phyloP scores from a whole-genome alignment of 2,797 vertebrate genomes.

The Carcharodon carcharias region DNA sequence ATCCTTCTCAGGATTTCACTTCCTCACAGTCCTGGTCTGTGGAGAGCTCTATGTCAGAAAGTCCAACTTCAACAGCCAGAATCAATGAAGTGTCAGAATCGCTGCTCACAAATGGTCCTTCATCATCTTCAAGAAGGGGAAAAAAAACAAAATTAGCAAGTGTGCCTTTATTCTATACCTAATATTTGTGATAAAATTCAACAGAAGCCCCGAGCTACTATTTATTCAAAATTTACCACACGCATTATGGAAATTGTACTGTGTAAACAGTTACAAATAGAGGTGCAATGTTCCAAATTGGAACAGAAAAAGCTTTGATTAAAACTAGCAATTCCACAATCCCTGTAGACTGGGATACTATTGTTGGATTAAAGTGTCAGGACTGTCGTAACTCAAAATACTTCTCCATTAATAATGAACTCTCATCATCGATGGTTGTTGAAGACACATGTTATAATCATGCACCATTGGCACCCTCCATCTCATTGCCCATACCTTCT shows the following conservation, averaged over 20 bases:
- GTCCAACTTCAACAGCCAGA: conserved; percentile 69
- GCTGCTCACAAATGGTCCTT: conserved; percentile 78
- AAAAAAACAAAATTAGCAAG: not conserved
- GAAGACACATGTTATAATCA: not conserved
- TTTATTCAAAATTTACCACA: not conserved
- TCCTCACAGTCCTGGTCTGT: conserved; percentile 71
- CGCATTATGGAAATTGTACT: not conserved
- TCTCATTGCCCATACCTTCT: not conserved
- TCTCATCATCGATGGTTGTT: not conserved
- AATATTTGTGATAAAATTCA: not conserved
- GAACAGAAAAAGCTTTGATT: not conserved
- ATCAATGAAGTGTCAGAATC: conserved; percentile 81
- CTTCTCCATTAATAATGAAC: not conserved
- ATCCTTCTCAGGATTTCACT: conserved; percentile 69
- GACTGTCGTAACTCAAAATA: not conserved
- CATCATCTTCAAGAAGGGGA: conserved; percentile 69
- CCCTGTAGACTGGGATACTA: not conserved
- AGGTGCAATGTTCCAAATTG: not conserved
- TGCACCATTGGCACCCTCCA: not conserved
- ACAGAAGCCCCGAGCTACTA: not conserved
- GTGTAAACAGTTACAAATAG: not conserved
- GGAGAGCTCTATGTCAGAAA: conserved; percentile 75
- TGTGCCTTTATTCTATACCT: not conserved
- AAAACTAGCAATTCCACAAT: not conserved
- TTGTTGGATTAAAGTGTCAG: not conserved